phyloP scores from a whole-genome alignment of 2,113 vertebrate species.

The Ailurus styani region DNA sequence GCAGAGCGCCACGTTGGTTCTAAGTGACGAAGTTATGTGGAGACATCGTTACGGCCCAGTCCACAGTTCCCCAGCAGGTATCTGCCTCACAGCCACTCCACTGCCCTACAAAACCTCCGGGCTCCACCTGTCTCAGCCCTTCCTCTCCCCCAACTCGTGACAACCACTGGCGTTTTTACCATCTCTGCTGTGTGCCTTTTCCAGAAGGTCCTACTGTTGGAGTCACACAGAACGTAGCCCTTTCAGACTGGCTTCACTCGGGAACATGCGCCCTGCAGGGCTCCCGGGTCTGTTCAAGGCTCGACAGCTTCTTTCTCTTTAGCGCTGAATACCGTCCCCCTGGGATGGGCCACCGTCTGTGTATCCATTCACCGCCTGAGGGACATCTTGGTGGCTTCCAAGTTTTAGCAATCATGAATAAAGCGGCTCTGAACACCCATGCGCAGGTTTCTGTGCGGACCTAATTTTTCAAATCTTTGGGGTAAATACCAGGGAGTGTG shows the following conservation, averaged over 20 bases:
- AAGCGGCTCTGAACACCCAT: background rate
- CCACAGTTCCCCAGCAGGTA: fast-evolving
- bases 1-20: fast-evolving
- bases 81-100: background rate
- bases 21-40: fast-evolving
- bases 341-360: background rate
- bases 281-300: background rate
- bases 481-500: background rate
- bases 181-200: background rate
- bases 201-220: background rate
- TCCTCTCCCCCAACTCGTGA: background rate
- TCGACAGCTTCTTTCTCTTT: background rate
- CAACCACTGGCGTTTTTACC: background rate
- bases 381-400: background rate
- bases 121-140: background rate
- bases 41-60: background rate
- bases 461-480: background rate
- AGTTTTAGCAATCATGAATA: background rate
- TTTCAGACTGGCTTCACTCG: background rate
- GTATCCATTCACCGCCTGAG: background rate
- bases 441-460: background rate
- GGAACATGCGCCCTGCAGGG: background rate
- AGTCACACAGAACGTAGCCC: background rate
- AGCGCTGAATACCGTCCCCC: background rate
- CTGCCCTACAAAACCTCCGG: background rate